Percentiles rank a stretch among this genome's conserved stretches.
phyloP scores from a whole-genome alignment of 2,888 invertebrate species.

The Pantelozetes paolii region DNA sequence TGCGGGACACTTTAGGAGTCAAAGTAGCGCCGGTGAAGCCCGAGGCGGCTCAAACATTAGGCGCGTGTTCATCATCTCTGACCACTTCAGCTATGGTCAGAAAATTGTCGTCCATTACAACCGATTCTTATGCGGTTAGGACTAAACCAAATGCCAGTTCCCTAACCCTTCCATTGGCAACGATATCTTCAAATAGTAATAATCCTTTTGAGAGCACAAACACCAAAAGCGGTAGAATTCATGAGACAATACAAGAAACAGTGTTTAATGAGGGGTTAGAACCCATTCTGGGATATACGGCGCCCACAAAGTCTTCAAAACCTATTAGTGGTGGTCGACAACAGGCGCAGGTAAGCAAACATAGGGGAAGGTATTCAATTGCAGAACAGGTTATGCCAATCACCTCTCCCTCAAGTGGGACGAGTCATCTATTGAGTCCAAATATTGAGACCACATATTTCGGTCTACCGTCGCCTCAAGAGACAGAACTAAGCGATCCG shows the following conservation, averaged over 20 bases:
- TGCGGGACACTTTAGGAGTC: constrained; percentile 55
- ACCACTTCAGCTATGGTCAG: not conserved
- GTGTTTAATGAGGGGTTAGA: constrained; percentile 32
- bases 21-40: constrained; percentile 50
- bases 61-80: not conserved
- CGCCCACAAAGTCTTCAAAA: not conserved
- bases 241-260: constrained; percentile 36
- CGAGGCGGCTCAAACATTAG: not conserved
- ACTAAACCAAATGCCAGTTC: not conserved
- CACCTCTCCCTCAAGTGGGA: constrained; percentile 40
- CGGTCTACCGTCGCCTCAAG: constrained; percentile 48
- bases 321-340: constrained; percentile 21
- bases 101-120: constrained; percentile 13
- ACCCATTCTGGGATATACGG: constrained; percentile 17
- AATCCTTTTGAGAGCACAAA: constrained; percentile 28
- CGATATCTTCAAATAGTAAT: constrained; percentile 37
- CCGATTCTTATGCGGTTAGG: constrained; percentile 9
- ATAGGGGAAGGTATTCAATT: constrained; percentile 37
- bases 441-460: constrained; percentile 40
- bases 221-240: constrained; percentile 3
- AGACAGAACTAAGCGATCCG: constrained; percentile 48
- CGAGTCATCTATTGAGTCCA: constrained; percentile 39
- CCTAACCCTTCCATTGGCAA: constrained; percentile 38
- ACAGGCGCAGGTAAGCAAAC: constrained; percentile 35
- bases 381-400: constrained; percentile 35